Evolutionary conservation across 2,113 vertebrate genomes (phyloP).

Genomic region (Pteruthius melanotis): DNA sequence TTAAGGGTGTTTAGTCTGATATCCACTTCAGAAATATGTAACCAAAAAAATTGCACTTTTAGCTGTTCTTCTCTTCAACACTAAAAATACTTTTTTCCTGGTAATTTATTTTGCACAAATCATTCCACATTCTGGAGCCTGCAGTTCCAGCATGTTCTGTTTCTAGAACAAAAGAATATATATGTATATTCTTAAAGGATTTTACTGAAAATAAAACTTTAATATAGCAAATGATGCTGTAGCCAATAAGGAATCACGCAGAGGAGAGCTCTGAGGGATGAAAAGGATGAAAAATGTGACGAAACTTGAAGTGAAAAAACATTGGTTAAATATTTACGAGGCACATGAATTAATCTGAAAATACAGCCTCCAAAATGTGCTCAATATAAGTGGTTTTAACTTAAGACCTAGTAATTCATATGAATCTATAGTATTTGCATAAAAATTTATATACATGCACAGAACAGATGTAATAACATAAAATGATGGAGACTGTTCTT

Average conservation of each 20-base stretch:
- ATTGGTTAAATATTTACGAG: not conserved
- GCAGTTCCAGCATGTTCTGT: not conserved
- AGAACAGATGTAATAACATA: not conserved
- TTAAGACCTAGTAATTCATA: not conserved
- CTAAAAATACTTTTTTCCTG: not conserved
- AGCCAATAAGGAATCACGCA: not conserved
- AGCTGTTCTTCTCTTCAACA: not conserved
- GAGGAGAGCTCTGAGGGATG: not conserved
- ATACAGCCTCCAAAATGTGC: not conserved
- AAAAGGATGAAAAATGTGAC: not conserved
- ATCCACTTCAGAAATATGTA: not conserved
- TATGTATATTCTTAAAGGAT: not conserved
- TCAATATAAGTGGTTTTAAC: not conserved
- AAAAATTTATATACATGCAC: not conserved
- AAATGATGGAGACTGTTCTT: not conserved
- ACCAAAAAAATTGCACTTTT: accelerated
- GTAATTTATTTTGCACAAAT: not conserved
- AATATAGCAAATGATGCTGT: not conserved
- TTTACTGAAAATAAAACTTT: not conserved
- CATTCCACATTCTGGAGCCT: not conserved
- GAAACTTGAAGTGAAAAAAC: not conserved
- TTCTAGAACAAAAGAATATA: not conserved
- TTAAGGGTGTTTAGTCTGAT: not conserved
- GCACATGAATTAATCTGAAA: not conserved
- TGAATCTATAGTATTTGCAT: not conserved